Evolutionary conservation across 2,888 invertebrate genomes (phyloP).

Genomic region (Cryptocephalus primarius): DNA sequence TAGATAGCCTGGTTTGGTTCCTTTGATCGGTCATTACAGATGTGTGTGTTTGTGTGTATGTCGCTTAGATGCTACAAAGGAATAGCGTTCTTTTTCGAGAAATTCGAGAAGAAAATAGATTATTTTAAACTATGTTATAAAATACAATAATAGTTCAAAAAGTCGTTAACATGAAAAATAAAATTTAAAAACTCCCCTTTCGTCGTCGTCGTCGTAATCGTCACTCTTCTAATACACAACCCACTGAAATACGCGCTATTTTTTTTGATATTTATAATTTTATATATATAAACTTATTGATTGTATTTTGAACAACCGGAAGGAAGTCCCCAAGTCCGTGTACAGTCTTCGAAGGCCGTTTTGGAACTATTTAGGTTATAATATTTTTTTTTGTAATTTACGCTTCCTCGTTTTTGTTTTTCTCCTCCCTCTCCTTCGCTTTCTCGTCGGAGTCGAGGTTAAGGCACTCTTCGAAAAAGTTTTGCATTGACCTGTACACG

Average conservation of each 20-base stretch:
- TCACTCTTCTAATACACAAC: no score
- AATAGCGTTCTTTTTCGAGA: not conserved
- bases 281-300: not conserved
- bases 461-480: slow-evolving; percentile 83
- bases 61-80: slow-evolving; percentile 11
- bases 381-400: no score
- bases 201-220: no score
- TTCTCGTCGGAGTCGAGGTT: slow-evolving; percentile 71
- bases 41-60: slow-evolving; percentile 9
- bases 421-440: slow-evolving; percentile 26
- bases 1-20: not conserved
- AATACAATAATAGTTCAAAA: slow-evolving; percentile 18
- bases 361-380: no score
- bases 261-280: no score
- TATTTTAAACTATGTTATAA: slow-evolving; percentile 12
- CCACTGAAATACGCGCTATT: no score
- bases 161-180: slow-evolving; percentile 4
- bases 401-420: slow-evolving; percentile 19
- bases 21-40: not conserved
- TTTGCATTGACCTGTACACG: slow-evolving; percentile 87
- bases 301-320: not conserved
- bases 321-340: no score
- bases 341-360: no score
- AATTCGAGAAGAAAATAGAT: slow-evolving; percentile 7
- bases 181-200: slow-evolving; percentile 3